Evolutionary conservation across 2,113 vertebrate genomes (phyloP), one percentile per base, ranked within the genome.

Genomic region (Protobothrops mucrosquamatus): DNA sequence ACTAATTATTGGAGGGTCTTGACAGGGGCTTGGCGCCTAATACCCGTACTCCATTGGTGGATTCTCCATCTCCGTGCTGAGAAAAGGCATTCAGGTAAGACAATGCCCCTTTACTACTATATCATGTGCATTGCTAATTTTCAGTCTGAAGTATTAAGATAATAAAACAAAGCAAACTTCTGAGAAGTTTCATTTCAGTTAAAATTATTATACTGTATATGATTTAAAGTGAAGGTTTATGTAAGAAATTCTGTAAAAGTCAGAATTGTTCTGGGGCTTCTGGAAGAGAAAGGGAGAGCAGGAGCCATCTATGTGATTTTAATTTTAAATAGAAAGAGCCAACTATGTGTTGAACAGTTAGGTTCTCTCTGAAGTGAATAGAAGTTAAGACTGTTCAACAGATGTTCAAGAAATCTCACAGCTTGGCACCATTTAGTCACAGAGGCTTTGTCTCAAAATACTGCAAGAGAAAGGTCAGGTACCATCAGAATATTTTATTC

Each of bases 41-140:
- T 39, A 39, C 39, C 39, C 39, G 39, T 39, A 39, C 39, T 39
- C 39, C 39, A 39, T 39, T 39, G 39, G 39, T 39, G 39, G 39
- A 39, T 39, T 39, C 39, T 39, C 39, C 39, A 39, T 39, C 39
- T 39, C 39, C 39, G 39, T 39, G 39, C 39, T 39, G 39, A 39
- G 39, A 39, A 39, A 39, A 39, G 39, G 39, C 39, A 39, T 39
- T 39, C 39, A 39, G 39, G 39, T 39, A 39, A 39, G 39, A 39
- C 39, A 39, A 39, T 39, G 39, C 39, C 39, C 39, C 39, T 39
- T 94, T 96, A 64, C 93, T 95, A 12, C 61, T 55, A 92, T 86
- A 96, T 88, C 39, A 64, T 94, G 93, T 93, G 52, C 57, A 2
- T 94, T 89, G 87, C 89, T 94, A 94, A 91, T 94, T 96, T 96